Conservation (phyloP, 2,888 invertebrate species). For the Morpho helenor region DNA sequence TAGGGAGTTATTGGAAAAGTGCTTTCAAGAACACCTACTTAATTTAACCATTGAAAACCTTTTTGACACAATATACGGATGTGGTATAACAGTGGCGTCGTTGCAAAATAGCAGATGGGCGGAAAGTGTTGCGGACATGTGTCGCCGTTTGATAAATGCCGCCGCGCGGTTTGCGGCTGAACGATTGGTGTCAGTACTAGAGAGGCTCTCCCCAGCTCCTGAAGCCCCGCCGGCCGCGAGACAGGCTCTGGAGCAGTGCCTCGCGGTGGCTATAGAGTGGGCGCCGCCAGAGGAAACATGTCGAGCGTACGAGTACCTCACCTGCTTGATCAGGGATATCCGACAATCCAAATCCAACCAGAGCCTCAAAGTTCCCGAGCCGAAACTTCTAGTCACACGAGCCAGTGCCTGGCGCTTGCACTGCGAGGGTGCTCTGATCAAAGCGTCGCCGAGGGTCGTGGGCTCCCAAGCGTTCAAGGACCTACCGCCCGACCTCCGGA, state of each 20-base stretch:
- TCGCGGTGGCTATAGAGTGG: constrained; percentile 87
- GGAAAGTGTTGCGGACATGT: constrained; percentile 86
- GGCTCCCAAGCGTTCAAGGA: constrained; percentile 53
- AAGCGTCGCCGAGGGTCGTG: too few relatives aligned
- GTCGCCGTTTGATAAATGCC: constrained; percentile 88
- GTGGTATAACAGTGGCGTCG: constrained; percentile 83
- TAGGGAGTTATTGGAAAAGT: constrained; percentile 89
- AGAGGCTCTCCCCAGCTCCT: constrained; percentile 76
- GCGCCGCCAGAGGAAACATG: constrained; percentile 91
- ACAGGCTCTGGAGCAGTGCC: constrained; percentile 84
- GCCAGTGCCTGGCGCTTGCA: constrained; percentile 49
- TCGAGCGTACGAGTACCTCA: constrained; percentile 82
- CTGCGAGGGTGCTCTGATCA: constrained; percentile 55
- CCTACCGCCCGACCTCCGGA: constrained; percentile 29
- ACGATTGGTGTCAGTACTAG: constrained; percentile 87
- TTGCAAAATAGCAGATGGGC: constrained; percentile 92
- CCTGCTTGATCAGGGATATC: constrained; percentile 39
- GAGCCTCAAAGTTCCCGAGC: constrained; percentile 28
- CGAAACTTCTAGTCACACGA: constrained; percentile 36
- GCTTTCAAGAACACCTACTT: constrained; percentile 89
- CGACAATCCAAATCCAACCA: constrained; percentile 41
- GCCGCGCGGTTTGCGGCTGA: constrained; percentile 89
- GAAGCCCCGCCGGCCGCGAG: constrained; percentile 40
- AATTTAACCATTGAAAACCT: constrained; percentile 90
- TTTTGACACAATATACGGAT: constrained; percentile 89